Conservation (phyloP, 1,140 invertebrate species). For the Drosophila cardini region DNA sequence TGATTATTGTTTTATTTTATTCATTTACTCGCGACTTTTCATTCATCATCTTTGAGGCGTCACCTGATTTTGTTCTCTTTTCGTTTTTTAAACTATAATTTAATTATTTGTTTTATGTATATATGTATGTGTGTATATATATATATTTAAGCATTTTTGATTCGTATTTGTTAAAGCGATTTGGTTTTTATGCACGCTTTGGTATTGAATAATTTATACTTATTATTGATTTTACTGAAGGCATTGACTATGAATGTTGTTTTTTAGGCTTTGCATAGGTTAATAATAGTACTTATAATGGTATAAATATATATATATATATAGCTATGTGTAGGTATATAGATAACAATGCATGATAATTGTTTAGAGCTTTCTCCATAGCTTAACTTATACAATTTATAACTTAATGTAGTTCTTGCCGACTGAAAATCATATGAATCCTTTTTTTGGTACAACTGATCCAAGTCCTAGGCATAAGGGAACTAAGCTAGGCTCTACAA, state of each 20-base stretch:
- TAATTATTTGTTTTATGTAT: slow-evolving; percentile 7
- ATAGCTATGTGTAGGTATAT: slow-evolving; percentile 31
- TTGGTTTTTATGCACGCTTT: slow-evolving; percentile 56
- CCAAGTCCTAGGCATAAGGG: slow-evolving; percentile 56
- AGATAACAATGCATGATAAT: slow-evolving; percentile 61
- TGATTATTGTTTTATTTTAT: slow-evolving; percentile 29
- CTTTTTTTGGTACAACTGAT: slow-evolving; percentile 22
- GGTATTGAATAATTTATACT: slow-evolving; percentile 1
- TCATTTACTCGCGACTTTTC: slow-evolving; percentile 8
- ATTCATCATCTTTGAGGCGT: slow-evolving; percentile 13
- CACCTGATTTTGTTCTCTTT: slow-evolving; percentile 33
- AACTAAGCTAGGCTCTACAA: slow-evolving; percentile 74
- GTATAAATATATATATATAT: slow-evolving; percentile 18
- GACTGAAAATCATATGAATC: slow-evolving; percentile 27
- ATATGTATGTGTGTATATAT: slow-evolving; percentile 26
- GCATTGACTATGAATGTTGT: slow-evolving; percentile 37
- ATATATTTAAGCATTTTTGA: slow-evolving; percentile 72
- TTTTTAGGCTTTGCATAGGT: slow-evolving; percentile 23
- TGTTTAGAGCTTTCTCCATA: slow-evolving; percentile 69
- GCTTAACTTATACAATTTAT: slow-evolving; percentile 32
- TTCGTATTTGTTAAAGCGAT: slow-evolving; percentile 70
- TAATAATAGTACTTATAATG: slow-evolving; percentile 35
- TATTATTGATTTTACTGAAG: slow-evolving; percentile 25
- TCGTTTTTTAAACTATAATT: slow-evolving; percentile 12
- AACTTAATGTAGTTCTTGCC: slow-evolving; percentile 6